A percentile compares a stretch with the other conserved stretches of the same genome.
phyloP scores from a whole-genome alignment of 1,140 invertebrate species.

The Penaeus japonicus region DNA sequence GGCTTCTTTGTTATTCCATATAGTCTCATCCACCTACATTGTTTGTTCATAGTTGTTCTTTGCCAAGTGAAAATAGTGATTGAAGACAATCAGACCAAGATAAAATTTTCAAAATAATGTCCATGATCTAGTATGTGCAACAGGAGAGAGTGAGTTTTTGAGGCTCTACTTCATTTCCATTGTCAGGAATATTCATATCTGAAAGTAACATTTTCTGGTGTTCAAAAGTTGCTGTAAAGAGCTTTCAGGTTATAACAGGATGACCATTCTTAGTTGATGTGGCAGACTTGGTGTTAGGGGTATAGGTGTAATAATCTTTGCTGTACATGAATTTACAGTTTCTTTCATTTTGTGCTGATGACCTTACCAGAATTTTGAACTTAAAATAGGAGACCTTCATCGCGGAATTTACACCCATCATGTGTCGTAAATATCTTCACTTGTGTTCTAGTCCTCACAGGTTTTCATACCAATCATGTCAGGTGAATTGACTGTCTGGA shows the following conservation, averaged over 20 bases:
- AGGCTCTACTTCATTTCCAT: constrained; percentile 14
- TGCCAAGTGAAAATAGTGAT: constrained; percentile 26
- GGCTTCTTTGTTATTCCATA: constrained; percentile 40
- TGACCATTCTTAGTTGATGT: constrained; percentile 48
- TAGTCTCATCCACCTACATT: constrained; percentile 47
- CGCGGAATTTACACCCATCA: not conserved
- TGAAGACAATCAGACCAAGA: constrained; percentile 42
- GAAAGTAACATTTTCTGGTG: constrained; percentile 1
- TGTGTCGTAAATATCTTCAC: not conserved
- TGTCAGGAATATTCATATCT: constrained; percentile 9
- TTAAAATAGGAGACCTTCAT: not conserved
- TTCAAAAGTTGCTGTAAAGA: constrained; percentile 39
- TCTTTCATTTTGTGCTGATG: constrained; percentile 54
- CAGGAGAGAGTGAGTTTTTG: constrained; percentile 3
- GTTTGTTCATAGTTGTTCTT: constrained; percentile 44
- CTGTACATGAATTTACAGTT: constrained; percentile 51
- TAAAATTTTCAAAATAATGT: constrained; percentile 27
- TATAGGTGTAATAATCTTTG: constrained; percentile 51
- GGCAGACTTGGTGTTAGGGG: constrained; percentile 56
- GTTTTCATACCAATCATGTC: not conserved
- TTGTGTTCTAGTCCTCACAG: constrained; percentile 17
- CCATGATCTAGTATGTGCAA: not conserved
- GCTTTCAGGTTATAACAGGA: constrained; percentile 9
- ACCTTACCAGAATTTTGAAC: constrained; percentile 21
- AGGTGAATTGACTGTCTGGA: not conserved